phyloP scores from a whole-genome alignment of 2,888 invertebrate genomes.

The Phengaris alcon region DNA sequence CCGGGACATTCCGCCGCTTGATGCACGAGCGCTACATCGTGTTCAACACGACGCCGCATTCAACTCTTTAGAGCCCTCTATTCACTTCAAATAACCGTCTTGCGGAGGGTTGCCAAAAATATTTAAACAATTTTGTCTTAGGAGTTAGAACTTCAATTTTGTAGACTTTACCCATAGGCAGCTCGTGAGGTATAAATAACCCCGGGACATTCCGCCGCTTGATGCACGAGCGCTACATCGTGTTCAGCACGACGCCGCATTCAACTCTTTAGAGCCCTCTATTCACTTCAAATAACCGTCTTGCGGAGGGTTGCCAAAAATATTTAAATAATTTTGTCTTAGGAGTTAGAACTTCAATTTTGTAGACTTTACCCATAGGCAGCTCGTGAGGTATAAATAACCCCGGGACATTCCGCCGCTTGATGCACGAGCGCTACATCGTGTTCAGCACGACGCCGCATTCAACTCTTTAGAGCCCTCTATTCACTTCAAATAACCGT shows the following conservation, averaged over 20 bases:
- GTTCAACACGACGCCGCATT: too few relatives aligned
- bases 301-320: slow-evolving; percentile 40
- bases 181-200: slow-evolving; percentile 55
- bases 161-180: slow-evolving; percentile 29
- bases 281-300: slow-evolving; percentile 49
- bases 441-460: too few relatives aligned
- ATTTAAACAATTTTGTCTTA: background rate
- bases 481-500: too few relatives aligned
- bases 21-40: too few relatives aligned
- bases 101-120: slow-evolving; percentile 31
- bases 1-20: too few relatives aligned
- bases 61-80: too few relatives aligned
- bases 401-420: too few relatives aligned
- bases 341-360: background rate
- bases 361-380: slow-evolving; percentile 29
- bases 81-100: too few relatives aligned
- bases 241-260: slow-evolving; percentile 55
- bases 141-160: background rate
- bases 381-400: too few relatives aligned
- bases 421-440: too few relatives aligned
- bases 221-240: slow-evolving; percentile 54
- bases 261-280: slow-evolving; percentile 59
- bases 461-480: too few relatives aligned
- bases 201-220: slow-evolving; percentile 43
- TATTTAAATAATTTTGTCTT: background rate